Conservation (phyloP, 2,888 invertebrate species). For the Pteria penguin region DNA sequence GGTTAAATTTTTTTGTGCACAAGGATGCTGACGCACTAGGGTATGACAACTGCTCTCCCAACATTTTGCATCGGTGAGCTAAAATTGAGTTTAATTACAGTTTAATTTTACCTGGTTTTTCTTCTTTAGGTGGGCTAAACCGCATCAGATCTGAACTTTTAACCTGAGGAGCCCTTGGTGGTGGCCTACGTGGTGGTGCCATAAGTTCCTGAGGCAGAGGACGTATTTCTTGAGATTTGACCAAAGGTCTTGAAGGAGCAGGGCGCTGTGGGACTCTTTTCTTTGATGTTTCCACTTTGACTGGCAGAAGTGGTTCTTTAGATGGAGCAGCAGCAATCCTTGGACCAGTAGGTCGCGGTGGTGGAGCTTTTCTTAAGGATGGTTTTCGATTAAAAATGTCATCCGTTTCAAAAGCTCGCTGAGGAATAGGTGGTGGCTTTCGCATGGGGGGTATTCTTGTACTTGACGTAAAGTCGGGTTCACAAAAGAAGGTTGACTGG, state of each 20-base stretch:
- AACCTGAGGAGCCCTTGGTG: slow-evolving; percentile 13
- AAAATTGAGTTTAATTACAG: too few relatives aligned
- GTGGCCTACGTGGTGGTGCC: slow-evolving; percentile 43
- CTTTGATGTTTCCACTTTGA: slow-evolving; percentile 9
- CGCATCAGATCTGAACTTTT: slow-evolving; percentile 61
- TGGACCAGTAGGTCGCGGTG: slow-evolving; percentile 70
- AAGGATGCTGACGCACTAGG: too few relatives aligned
- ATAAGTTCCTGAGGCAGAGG: slow-evolving; percentile 20
- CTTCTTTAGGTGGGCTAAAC: slow-evolving; percentile 67
- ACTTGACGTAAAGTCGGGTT: slow-evolving; percentile 27
- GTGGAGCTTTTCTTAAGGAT: slow-evolving; percentile 67
- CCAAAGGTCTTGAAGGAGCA: slow-evolving; percentile 61
- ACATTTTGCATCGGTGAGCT: too few relatives aligned
- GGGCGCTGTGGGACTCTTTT: slow-evolving; percentile 59
- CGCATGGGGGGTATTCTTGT: slow-evolving; percentile 31
- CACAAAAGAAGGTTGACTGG: slow-evolving; percentile 57
- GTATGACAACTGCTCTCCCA: too few relatives aligned
- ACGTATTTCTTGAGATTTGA: slow-evolving; percentile 34
- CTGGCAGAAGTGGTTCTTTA: slow-evolving; percentile 57
- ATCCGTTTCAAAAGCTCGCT: slow-evolving; percentile 32
- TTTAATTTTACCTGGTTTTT: too few relatives aligned
- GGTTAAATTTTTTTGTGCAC: too few relatives aligned
- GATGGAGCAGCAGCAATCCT: slow-evolving; percentile 64
- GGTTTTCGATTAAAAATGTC: slow-evolving; percentile 46
- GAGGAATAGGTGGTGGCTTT: slow-evolving; percentile 58